Evolutionary conservation across 2,888 invertebrate genomes (phyloP).

Genomic region (Halocaridina rubra): DNA sequence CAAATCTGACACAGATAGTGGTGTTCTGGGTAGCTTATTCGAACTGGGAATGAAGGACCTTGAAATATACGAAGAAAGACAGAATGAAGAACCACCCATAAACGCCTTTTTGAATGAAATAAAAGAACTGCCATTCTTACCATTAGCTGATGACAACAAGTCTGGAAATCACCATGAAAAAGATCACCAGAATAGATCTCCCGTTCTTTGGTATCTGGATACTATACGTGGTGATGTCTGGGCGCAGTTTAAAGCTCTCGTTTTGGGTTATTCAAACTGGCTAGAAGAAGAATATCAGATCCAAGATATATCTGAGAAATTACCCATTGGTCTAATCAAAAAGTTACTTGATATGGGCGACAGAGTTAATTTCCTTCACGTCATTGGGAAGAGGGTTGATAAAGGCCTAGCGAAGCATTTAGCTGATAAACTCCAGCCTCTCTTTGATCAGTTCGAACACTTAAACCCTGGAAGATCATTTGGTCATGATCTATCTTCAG

Average conservation of each 20-base stretch:
- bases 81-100: background rate
- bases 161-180: background rate
- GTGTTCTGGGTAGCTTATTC: slow-evolving; percentile 16
- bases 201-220: slow-evolving; percentile 31
- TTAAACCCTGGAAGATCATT: slow-evolving; percentile 16
- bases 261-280: slow-evolving; percentile 35
- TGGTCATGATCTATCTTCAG: slow-evolving; percentile 4
- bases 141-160: slow-evolving; percentile 11
- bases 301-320: slow-evolving; percentile 10
- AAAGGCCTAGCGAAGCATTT: slow-evolving; percentile 41
- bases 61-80: background rate
- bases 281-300: slow-evolving; percentile 38
- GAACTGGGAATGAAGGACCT: background rate
- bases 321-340: slow-evolving; percentile 44
- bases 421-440: slow-evolving; percentile 27
- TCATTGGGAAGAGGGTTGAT: slow-evolving; percentile 51
- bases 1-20: background rate
- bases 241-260: slow-evolving; percentile 49
- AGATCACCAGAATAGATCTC: background rate
- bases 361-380: slow-evolving; percentile 49
- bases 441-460: slow-evolving; percentile 32
- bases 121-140: slow-evolving; percentile 31
- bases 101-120: slow-evolving; percentile 12
- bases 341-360: slow-evolving; percentile 56
- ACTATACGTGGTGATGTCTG: slow-evolving; percentile 40